Base-by-base conservation (phyloP, 2,888 invertebrate genomes). In the Andrena praecox region DNA sequence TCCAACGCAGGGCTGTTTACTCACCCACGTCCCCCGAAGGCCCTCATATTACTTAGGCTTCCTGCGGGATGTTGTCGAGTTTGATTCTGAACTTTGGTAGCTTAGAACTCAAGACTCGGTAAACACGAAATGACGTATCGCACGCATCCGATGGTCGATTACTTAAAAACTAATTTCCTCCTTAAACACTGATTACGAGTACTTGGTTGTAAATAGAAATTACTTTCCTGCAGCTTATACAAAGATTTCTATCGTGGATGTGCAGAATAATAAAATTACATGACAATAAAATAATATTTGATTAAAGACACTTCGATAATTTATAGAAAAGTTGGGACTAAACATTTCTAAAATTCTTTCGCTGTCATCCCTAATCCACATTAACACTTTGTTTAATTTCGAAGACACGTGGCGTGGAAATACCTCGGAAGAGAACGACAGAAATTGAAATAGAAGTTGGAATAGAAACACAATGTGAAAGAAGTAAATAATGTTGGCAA, bases 21-120 rank as follows among this genome's bases (percentile, higher is more conserved):
- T 68, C 31, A 48, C 27, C 48, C 48, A 63, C 62, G 68, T 54
- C 68, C 63, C 60, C 16, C 20, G 42, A 42, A 42, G 42, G 48
- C 10, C 35, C 20, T 74, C 54, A 33, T 20, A 48, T 60, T 69
- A 67, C 20, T 62, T 68, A 50, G 74, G 31, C 33, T 12, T 69
- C 64, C n/a, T 33, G 5, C 24, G 35, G 0, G 35, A 16, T 48
- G 12, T n/a, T 48, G 56, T 42, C 50, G 52, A 75, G 69, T 63
- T 69, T 56, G 31, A 33, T 54, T 48, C 31, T 75, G 27, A 63
- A 75, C 69, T 69, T 75, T 48, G 48, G 54, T 24, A 56, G 68
- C 56, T 48, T 29, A 10, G 2, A 64, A 33, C 35, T 48, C n/a
- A 24, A 20, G 54, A 59, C 63, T 69, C 27, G 16, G 20, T n/a